These are phyloP conservation scores for Ericerus pela DNA, from an alignment of 1,140 invertebrate species.

Conservation along the genomic window DNA sequence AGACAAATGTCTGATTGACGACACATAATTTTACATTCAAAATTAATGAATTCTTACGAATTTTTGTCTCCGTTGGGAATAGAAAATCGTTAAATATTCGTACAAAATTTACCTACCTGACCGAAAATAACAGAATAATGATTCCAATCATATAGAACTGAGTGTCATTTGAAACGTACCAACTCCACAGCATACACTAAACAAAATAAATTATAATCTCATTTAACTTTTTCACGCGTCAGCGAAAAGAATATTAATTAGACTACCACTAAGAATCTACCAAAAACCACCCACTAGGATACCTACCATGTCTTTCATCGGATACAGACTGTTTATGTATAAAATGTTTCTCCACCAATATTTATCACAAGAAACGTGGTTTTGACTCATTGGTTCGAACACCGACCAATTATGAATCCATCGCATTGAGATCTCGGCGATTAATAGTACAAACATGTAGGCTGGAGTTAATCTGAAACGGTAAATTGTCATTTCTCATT, in stretches of 20 bases:
- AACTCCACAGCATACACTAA: constrained; percentile 72
- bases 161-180: constrained; percentile 86
- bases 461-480: constrained; percentile 52
- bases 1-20: too few species aligned
- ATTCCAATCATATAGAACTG: constrained; percentile 68
- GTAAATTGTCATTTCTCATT: not conserved
- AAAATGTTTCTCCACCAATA: constrained; percentile 72
- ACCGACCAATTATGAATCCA: constrained; percentile 49
- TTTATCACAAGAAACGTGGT: constrained; percentile 54
- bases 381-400: constrained; percentile 54
- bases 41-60: too few species aligned
- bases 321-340: constrained; percentile 66
- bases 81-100: too few species aligned
- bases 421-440: constrained; percentile 52
- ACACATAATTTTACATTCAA: too few species aligned
- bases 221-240: not conserved
- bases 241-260: too few species aligned
- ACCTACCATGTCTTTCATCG: constrained; percentile 52
- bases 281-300: too few species aligned
- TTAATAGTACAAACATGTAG: constrained; percentile 59
- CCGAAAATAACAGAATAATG: constrained; percentile 52
- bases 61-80: too few species aligned
- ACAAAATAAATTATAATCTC: constrained; percentile 26
- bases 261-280: too few species aligned
- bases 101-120: constrained; percentile 48